Base-by-base conservation (phyloP, 2,888 invertebrate species). In the Himalopsyche anomala region DNA sequence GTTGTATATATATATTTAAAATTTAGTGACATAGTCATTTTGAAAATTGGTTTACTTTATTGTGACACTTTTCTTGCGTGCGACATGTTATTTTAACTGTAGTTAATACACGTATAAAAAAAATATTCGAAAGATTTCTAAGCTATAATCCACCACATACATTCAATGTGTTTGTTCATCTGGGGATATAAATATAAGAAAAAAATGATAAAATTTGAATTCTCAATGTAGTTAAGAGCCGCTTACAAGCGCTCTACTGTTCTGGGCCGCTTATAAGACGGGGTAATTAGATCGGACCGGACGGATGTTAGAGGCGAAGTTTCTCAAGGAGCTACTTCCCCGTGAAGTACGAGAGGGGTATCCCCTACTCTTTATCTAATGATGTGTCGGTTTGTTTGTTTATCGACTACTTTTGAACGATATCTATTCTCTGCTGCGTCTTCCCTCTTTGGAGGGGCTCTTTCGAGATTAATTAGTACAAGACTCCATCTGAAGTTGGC, bases 241-340 rank as follows among this genome's bases (percentile, higher is more conserved):
- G 28, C 11, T n/a, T 28, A 62, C 19, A 62, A 19, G 62, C n/a
- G 28, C 62, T 19, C 62, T 28, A 62, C 28, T 62, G 62, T 62
- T 62, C 62, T 62, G 19, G 28, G 6, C 28, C 62, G 28, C 62
- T 62, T 62, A 62, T 62, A 19, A 62, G 28, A 62, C 62, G 62
- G 62, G 62, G 62, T 62, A 62, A 62, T 62, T 62, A 62, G 62
- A 62, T 62, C n/a, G 62, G 62, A 62, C 62, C 62, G 62, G 62
- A 62, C 62, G 62, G 62, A 62, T 62, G 62, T 62, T 51, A 62
- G 62, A 62, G 8, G 62, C 62, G 62, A 62, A 62, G 62, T 62
- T 62, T 62, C 62, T 62, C 62, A 28, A 62, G 62, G 62, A 62
- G 62, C 62, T 28, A 62, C 62, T 62, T 62, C 62, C 62, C 19